These are phyloP conservation scores for Campylomormyrus numenius DNA, from an alignment of 2,113 vertebrate species.

Conservation along the genomic window DNA sequence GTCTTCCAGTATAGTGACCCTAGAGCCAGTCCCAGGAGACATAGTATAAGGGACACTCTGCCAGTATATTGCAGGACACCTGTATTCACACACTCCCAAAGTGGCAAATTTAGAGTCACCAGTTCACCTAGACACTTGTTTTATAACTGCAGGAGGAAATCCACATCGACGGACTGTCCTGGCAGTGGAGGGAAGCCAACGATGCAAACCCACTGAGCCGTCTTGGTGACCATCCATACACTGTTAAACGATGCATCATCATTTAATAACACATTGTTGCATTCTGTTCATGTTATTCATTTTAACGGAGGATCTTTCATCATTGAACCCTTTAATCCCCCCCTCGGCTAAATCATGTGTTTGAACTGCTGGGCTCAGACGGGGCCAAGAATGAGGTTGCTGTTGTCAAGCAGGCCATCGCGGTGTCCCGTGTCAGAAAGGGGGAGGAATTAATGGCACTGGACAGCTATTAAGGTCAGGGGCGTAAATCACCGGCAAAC, in stretches of 20 bases:
- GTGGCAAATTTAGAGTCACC: background rate
- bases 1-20: background rate
- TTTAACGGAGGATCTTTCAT: background rate
- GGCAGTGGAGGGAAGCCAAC: background rate
- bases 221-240: background rate
- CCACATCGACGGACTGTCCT: background rate
- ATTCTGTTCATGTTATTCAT: background rate
- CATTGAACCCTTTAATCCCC: background rate
- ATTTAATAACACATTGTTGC: background rate
- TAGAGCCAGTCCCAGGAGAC: background rate
- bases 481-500: background rate
- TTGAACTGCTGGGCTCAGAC: background rate
- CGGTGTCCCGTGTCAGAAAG: background rate
- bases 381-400: background rate
- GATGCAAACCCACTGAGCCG: background rate
- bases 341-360: background rate
- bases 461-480: background rate
- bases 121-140: background rate
- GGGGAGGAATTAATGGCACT: background rate
- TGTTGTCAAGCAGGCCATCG: background rate
- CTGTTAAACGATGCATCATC: background rate
- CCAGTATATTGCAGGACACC: background rate
- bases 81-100: background rate
- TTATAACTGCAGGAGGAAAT: background rate
- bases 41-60: no score